Evolutionary conservation across 2,888 invertebrate species (phyloP), one percentile per base, ranked within the genome.

Genomic region (Calameuta idolon): DNA sequence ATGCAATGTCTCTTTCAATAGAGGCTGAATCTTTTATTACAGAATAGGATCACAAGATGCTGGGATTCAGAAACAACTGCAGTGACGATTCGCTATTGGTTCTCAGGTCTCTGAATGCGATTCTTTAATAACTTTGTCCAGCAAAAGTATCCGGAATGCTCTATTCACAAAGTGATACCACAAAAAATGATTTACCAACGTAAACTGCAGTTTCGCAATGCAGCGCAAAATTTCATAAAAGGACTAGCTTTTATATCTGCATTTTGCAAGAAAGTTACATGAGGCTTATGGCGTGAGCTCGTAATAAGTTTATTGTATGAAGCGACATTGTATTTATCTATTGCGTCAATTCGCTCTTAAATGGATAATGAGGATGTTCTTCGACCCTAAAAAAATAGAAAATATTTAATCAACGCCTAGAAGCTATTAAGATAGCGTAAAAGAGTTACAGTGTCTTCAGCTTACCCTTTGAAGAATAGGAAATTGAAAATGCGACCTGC

Each of bases 11-110:
- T 34, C 1, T 15, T 30, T 11, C 1, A 30, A 77, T 87, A 96
- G 97, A 98, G 74, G 98, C 97, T 30, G 99, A 99, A 93, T 99
- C 99, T 12, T 99, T 99, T 90, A 98, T 98, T 0, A 95, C 97
- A 0, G 96, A 97, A 86, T 98, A 98, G 91, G 99, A 99, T 91
- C 97, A 97, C 87, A 98, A 99, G 89, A 95, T 96, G 91, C 90
- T 99, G 68, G 68, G 94, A 96, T 99, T 82, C 99, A 99, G 91
- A 97, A 96, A 88, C 99, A 99, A 91, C 91, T 99, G 79, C 99
- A 99, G 92, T 94, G 96, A 76, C 94, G 98, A 79, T 98, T 99
- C 91, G 96, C 97, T 0, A 96, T 99, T 82, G 99, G 99, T n/a
- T 97, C 98, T 0, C 98, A 98, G 92, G 97, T 99, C 0, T 98